Evolutionary conservation across 2,113 vertebrate genomes (phyloP).

Genomic region (Nyctibius bracteatus): DNA sequence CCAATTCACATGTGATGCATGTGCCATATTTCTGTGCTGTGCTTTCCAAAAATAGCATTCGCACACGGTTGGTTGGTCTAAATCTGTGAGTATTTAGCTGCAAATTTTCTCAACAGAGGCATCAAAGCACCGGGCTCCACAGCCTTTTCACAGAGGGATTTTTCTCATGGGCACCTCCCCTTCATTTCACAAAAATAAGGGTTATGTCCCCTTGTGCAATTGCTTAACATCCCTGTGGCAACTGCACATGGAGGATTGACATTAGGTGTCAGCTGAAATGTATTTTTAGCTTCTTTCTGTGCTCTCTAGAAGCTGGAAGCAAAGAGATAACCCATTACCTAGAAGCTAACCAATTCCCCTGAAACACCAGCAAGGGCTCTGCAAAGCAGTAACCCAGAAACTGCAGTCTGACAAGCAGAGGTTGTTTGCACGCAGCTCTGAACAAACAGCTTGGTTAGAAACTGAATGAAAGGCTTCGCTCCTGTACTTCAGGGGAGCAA

Average conservation of each 20-base stretch:
- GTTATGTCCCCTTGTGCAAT: background rate
- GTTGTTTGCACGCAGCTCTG: background rate
- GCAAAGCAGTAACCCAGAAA: conserved; percentile 13
- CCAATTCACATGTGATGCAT: conserved; percentile 48
- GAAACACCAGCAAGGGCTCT: background rate
- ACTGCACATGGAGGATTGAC: background rate
- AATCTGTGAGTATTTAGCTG: conserved; percentile 11
- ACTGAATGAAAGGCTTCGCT: background rate
- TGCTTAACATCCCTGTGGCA: background rate
- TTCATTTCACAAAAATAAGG: conserved; percentile 36
- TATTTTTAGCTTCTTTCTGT: background rate
- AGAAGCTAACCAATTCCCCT: background rate
- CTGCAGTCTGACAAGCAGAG: background rate
- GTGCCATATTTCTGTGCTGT: conserved; percentile 35
- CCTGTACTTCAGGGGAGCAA: background rate
- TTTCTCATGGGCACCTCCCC: background rate
- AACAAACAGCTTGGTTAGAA: background rate
- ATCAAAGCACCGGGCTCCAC: background rate
- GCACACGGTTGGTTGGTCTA: background rate
- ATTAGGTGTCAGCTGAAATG: background rate
- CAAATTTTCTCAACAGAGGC: background rate
- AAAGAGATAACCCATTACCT: background rate
- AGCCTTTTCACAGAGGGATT: background rate
- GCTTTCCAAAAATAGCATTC: conserved; percentile 39
- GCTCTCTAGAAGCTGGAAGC: background rate